phyloP scores from a whole-genome alignment of 30 jellyfish, hydroid and myxozoan genomes.

The Cassiopea xamachana region DNA sequence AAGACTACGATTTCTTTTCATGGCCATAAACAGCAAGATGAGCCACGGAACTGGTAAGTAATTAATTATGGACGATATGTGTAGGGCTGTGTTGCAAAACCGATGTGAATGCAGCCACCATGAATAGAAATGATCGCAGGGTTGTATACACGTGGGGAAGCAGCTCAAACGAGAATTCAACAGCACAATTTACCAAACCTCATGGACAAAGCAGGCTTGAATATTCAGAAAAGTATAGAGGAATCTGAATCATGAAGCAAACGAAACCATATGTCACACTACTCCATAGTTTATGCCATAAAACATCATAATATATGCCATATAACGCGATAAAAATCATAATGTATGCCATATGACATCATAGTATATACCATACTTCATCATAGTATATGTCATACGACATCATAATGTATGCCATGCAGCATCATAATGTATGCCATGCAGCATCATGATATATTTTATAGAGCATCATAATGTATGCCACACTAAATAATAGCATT shows the following conservation, averaged over 20 bases:
- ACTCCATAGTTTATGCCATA: background rate
- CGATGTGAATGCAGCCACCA: constrained; percentile 56
- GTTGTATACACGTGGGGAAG: constrained; percentile 35
- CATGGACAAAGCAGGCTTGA: background rate
- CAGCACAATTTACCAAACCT: background rate
- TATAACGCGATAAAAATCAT: too few species aligned
- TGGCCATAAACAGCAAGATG: background rate
- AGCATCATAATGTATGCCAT: too few species aligned
- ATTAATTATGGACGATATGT: constrained; percentile 52
- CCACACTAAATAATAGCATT: too few species aligned
- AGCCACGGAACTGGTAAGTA: constrained; percentile 51
- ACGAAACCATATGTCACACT: background rate
- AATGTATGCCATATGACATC: too few species aligned
- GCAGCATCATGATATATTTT: too few species aligned
- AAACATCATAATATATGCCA: too few species aligned
- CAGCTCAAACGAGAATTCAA: background rate
- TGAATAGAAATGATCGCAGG: constrained; percentile 27
- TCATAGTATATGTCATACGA: too few species aligned
- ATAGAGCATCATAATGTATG: too few species aligned
- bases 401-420: too few species aligned
- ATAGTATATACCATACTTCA: too few species aligned
- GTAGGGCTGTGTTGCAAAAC: constrained; percentile 19
- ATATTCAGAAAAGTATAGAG: background rate
- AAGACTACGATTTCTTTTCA: constrained; percentile 71
- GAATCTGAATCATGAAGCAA: background rate